Evolutionary conservation across 2,113 vertebrate genomes (phyloP).

Genomic region (Esox niger): DNA sequence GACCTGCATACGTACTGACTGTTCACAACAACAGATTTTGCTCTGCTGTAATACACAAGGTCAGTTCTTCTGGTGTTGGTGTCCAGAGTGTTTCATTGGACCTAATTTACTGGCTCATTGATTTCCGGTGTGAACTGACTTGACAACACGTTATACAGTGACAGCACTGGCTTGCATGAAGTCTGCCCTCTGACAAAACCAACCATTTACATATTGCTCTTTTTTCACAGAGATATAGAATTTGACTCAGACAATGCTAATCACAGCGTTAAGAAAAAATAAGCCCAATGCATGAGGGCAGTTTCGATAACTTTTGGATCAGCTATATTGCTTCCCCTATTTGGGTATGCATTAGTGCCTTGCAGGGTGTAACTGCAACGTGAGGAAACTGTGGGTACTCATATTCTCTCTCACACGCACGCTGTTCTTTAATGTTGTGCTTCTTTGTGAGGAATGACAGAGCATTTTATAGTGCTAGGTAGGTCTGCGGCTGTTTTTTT

Average conservation of each 20-base stretch:
- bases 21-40: constrained; percentile 11
- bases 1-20: too few species aligned
- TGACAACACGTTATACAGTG: background rate
- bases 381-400: constrained; percentile 37
- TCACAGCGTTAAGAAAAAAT: too few species aligned
- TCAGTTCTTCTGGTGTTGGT: constrained; percentile 33
- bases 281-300: background rate
- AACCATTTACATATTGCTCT: background rate
- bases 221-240: too few species aligned
- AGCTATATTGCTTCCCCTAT: constrained; percentile 19
- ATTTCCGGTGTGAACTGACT: constrained; percentile 56
- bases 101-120: constrained; percentile 59
- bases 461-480: background rate
- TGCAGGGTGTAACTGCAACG: constrained; percentile 3
- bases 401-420: background rate
- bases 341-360: constrained; percentile 8
- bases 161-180: background rate
- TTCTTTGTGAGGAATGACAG: background rate
- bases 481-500: background rate
- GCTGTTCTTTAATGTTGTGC: background rate
- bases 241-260: too few species aligned
- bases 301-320: background rate
- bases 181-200: background rate
- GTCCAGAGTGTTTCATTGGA: constrained; percentile 46
- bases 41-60: constrained; percentile 41